A percentile compares a stretch with the other conserved stretches of the same genome.
These are phyloP conservation scores for Aleiodes sp. DNA, from an alignment of 1,140 invertebrate genomes.

Conservation along the genomic window DNA sequence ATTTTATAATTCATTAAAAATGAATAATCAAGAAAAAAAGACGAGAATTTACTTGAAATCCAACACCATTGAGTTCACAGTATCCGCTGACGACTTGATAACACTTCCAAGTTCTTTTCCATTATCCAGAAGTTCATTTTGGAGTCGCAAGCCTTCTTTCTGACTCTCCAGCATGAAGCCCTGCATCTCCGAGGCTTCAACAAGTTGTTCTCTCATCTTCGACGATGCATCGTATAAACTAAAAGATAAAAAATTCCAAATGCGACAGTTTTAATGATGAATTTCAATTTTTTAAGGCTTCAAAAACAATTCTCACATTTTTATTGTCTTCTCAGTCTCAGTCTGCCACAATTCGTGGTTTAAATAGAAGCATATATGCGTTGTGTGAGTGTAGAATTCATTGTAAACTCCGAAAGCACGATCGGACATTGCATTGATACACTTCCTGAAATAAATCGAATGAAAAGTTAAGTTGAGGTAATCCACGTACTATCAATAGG, in stretches of 20 bases:
- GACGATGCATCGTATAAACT: slow-evolving; percentile 65
- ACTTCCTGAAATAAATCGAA: slow-evolving; percentile 56
- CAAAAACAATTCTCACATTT: slow-evolving; percentile 52
- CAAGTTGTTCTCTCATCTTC: slow-evolving; percentile 67
- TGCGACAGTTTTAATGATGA: too few relatives aligned
- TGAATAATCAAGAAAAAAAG: too few relatives aligned
- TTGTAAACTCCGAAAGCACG: slow-evolving; percentile 71
- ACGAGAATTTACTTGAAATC: slow-evolving; percentile 62
- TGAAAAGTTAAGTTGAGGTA: neutral
- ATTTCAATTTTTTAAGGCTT: too few relatives aligned
- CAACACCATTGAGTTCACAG: slow-evolving; percentile 63
- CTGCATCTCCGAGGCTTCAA: slow-evolving; percentile 69
- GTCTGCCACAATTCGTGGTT: slow-evolving; percentile 74
- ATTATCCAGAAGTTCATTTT: slow-evolving; percentile 52
- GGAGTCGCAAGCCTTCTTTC: slow-evolving; percentile 53
- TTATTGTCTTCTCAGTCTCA: slow-evolving; percentile 69
- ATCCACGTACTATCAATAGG: too few relatives aligned
- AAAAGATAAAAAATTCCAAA: too few relatives aligned
- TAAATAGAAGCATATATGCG: slow-evolving; percentile 76
- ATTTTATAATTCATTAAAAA: too few relatives aligned
- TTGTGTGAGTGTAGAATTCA: slow-evolving; percentile 76
- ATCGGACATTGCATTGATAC: slow-evolving; percentile 70
- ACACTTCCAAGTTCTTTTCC: slow-evolving; percentile 53
- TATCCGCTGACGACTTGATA: slow-evolving; percentile 53
- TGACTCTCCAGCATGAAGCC: slow-evolving; percentile 65